Percentiles rank a stretch among this genome's conserved stretches.
Evolutionary conservation across 2,113 vertebrate species (phyloP).

Genomic region (Hyperopisus bebe): DNA sequence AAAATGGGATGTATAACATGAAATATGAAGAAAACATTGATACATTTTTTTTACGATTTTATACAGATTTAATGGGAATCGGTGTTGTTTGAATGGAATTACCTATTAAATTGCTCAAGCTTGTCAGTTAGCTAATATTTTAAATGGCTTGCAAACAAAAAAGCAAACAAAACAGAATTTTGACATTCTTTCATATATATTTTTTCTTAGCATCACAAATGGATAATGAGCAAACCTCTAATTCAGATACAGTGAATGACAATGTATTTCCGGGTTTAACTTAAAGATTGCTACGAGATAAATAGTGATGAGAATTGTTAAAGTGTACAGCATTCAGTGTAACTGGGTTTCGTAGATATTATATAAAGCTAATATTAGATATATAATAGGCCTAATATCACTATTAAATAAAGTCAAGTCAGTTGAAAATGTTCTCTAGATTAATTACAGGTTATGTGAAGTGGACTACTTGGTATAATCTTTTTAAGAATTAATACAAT

Average conservation of each 20-base stretch:
- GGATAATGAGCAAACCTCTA: neutral
- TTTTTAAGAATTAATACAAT: neutral
- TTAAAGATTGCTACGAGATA: neutral
- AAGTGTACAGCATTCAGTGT: neutral
- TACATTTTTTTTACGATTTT: neutral
- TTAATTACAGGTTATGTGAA: neutral
- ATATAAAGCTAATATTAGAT: neutral
- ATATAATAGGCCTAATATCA: neutral
- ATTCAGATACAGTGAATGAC: neutral
- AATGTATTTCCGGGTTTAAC: neutral
- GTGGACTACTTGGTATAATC: neutral
- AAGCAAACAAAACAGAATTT: neutral
- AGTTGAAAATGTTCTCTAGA: neutral
- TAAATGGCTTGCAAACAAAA: neutral
- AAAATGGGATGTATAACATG: neutral
- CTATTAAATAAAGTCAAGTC: neutral
- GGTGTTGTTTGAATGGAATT: neutral
- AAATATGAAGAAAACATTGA: neutral
- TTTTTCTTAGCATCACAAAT: neutral
- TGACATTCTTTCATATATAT: neutral
- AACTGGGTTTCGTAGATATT: neutral
- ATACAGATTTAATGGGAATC: neutral
- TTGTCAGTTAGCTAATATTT: neutral
- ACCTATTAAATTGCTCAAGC: neutral
- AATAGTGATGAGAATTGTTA: neutral